Percentiles rank a stretch among this genome's conserved stretches.
Evolutionary conservation across 92 coral and sea anemone species (phyloP).

Genomic region (Porites divaricata): DNA sequence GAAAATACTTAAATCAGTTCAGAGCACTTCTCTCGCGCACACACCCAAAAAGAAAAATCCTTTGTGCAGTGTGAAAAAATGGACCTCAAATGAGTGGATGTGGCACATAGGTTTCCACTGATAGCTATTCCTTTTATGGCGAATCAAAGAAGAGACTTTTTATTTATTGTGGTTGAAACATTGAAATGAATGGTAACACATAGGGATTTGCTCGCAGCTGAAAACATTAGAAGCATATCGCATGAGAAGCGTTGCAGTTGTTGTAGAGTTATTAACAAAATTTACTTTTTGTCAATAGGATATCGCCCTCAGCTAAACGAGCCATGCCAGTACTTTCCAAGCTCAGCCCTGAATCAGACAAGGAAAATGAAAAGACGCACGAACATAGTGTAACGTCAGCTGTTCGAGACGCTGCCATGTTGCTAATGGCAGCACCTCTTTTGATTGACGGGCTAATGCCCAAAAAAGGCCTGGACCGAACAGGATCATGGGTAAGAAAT

Average conservation of each 20-base stretch:
- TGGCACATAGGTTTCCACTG: not conserved
- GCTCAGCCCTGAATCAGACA: slow-evolving; percentile 74
- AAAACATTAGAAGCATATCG: not conserved
- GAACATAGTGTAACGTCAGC: slow-evolving; percentile 63
- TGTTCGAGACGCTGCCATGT: slow-evolving; percentile 83
- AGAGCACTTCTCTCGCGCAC: too few relatives aligned
- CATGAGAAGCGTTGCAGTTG: not conserved
- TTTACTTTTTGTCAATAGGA: slow-evolving; percentile 29
- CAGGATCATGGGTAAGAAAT: slow-evolving; percentile 37
- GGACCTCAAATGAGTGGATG: not conserved
- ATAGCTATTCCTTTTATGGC: not conserved
- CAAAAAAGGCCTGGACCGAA: slow-evolving; percentile 11
- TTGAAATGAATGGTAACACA: too few relatives aligned
- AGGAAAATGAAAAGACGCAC: slow-evolving; percentile 46
- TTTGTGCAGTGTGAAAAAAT: not conserved
- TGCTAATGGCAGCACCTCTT: slow-evolving; percentile 83
- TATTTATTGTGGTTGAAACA: too few relatives aligned
- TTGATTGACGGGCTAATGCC: slow-evolving; percentile 63
- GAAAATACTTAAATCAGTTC: too few relatives aligned
- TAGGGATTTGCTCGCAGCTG: not conserved
- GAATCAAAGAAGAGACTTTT: too few relatives aligned
- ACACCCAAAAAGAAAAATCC: too few relatives aligned
- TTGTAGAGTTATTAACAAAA: too few relatives aligned
- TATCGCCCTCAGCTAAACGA: slow-evolving; percentile 81
- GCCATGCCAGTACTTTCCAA: slow-evolving; percentile 76